Conservation (phyloP, 1,140 invertebrate species). For the Chymomyza costata region DNA sequence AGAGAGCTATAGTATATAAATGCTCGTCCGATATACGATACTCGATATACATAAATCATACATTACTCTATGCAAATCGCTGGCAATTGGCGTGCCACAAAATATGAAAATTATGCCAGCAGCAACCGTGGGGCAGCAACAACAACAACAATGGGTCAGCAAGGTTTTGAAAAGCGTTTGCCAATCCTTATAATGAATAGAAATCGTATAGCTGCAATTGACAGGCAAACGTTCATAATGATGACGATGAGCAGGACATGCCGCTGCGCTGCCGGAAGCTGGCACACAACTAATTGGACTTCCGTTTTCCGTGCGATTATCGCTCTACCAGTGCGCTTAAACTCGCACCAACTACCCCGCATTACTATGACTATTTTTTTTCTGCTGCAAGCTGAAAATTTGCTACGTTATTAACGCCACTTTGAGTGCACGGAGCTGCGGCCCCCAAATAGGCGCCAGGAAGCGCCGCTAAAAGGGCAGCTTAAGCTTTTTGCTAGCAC, state of each 20-base stretch:
- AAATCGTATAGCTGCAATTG: slow-evolving; percentile 45
- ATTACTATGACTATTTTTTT: slow-evolving; percentile 30
- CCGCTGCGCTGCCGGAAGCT: slow-evolving; percentile 50
- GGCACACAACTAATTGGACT: slow-evolving; percentile 71
- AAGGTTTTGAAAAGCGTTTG: background rate
- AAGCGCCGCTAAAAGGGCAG: slow-evolving; percentile 45
- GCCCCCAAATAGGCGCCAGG: slow-evolving; percentile 22
- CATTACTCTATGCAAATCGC: slow-evolving; percentile 49
- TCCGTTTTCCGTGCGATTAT: slow-evolving; percentile 67
- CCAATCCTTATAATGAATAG: slow-evolving; percentile 27
- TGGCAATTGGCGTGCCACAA: slow-evolving; percentile 42
- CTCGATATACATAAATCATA: slow-evolving; percentile 7
- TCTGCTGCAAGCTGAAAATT: slow-evolving; percentile 37
- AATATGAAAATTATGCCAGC: slow-evolving; percentile 63
- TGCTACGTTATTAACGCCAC: slow-evolving; percentile 62
- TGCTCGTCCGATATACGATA: slow-evolving; percentile 3
- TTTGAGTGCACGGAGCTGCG: slow-evolving; percentile 41
- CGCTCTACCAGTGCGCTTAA: slow-evolving; percentile 10
- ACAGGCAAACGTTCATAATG: slow-evolving; percentile 41
- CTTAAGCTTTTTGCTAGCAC: slow-evolving; percentile 31
- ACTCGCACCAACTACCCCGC: slow-evolving; percentile 1
- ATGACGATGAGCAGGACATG: slow-evolving; percentile 12
- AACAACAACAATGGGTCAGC: slow-evolving; percentile 2
- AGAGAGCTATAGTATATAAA: slow-evolving; percentile 15
- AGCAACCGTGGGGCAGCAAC: slow-evolving; percentile 43